A percentile compares a stretch with the other conserved stretches of the same genome.
Conservation (phyloP, 2,113 vertebrate genomes). For the Semnopithecus entellus region DNA sequence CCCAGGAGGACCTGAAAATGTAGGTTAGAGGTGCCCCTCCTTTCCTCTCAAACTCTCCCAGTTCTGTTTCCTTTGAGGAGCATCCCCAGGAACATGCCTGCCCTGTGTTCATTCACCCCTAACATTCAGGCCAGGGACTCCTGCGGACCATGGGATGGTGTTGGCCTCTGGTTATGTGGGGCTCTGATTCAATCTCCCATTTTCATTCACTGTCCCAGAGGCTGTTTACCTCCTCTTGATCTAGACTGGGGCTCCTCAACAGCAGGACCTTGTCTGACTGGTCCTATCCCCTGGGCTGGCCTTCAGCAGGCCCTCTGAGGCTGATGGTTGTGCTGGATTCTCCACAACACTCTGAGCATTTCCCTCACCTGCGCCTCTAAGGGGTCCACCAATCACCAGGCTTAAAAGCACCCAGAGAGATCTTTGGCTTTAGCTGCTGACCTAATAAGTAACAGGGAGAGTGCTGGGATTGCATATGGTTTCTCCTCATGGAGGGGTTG, state of each 20-base stretch:
- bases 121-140: neutral
- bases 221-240: neutral
- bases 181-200: neutral
- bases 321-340: neutral
- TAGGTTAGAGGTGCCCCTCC: neutral
- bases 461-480: neutral
- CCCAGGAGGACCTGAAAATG: slow-evolving; percentile 13
- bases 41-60: neutral
- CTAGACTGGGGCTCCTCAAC: neutral
- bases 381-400: neutral
- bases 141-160: neutral
- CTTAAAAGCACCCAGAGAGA: neutral
- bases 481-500: neutral
- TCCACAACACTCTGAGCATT: neutral
- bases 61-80: neutral
- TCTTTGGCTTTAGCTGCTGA: neutral
- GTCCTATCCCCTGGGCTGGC: neutral
- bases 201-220: neutral
- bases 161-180: neutral
- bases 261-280: neutral
- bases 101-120: neutral
- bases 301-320: neutral
- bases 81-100: neutral
- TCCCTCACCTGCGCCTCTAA: neutral
- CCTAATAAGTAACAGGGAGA: neutral